A percentile compares a stretch with the other conserved stretches of the same genome.
Evolutionary conservation across 2,888 invertebrate species (phyloP).

Genomic region (Drosophila flavopinicola): DNA sequence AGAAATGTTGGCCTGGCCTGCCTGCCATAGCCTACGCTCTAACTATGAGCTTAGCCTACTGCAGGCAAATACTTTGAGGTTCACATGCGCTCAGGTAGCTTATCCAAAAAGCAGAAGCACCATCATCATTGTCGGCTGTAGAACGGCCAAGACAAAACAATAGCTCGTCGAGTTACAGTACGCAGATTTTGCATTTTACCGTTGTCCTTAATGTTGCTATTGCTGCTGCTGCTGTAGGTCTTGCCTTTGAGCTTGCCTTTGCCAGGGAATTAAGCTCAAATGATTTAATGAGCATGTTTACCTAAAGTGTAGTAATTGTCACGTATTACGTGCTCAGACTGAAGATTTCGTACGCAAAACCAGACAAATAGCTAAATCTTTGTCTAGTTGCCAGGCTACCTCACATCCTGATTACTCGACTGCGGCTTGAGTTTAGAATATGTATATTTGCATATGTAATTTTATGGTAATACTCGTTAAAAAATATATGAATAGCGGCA

Average conservation of each 20-base stretch:
- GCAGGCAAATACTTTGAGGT: slow-evolving; percentile 56
- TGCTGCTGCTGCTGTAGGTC: not conserved
- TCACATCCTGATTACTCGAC: slow-evolving; percentile 29
- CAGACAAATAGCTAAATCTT: slow-evolving; percentile 76
- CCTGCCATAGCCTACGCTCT: slow-evolving; percentile 32
- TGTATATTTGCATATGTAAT: slow-evolving; percentile 79
- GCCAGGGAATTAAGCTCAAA: slow-evolving; percentile 65
- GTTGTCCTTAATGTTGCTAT: slow-evolving; percentile 9
- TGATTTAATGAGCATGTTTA: slow-evolving; percentile 80
- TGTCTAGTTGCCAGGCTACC: slow-evolving; percentile 35
- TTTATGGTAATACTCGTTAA: slow-evolving; percentile 78
- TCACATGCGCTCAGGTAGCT: slow-evolving; percentile 60
- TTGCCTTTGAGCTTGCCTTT: slow-evolving; percentile 20
- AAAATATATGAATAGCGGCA: slow-evolving; percentile 61
- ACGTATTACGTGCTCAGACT: slow-evolving; percentile 77
- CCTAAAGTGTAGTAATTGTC: slow-evolving; percentile 79
- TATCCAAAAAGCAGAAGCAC: slow-evolving; percentile 29
- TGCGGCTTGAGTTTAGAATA: slow-evolving; percentile 49
- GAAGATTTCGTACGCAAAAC: slow-evolving; percentile 60
- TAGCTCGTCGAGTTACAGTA: slow-evolving; percentile 36
- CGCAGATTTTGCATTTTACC: slow-evolving; percentile 58
- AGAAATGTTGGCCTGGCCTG: slow-evolving; percentile 7
- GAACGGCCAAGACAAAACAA: slow-evolving; percentile 49
- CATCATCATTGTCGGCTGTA: slow-evolving; percentile 19
- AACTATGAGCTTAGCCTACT: slow-evolving; percentile 55